A percentile compares a stretch with the other conserved stretches of the same genome.
Evolutionary conservation across 2,888 invertebrate species (phyloP).

Genomic region (Branchellion lobata): DNA sequence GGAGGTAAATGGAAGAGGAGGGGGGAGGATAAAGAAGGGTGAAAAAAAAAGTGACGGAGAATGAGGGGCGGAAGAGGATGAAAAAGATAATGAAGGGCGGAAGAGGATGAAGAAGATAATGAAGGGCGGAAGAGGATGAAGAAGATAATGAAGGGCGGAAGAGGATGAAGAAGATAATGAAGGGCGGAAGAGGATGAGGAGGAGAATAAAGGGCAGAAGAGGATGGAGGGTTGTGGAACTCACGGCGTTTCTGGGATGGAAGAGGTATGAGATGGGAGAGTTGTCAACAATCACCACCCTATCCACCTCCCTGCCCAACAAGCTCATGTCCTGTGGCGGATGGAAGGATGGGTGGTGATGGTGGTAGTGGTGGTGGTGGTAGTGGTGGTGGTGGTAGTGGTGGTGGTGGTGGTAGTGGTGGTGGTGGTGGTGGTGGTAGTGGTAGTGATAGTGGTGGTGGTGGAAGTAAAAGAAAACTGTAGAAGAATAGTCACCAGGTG

Average conservation of each 20-base stretch:
- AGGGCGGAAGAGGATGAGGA: background rate
- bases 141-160: background rate
- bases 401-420: background rate
- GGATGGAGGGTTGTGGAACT: background rate
- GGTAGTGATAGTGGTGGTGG: too few species aligned
- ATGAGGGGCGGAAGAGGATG: background rate
- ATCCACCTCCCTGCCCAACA: conserved; percentile 90
- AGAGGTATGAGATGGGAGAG: conserved; percentile 98
- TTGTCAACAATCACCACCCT: conserved; percentile 98
- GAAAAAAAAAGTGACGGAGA: background rate
- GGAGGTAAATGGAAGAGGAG: background rate
- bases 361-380: too few species aligned
- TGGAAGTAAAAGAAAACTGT: too few species aligned
- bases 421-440: too few species aligned
- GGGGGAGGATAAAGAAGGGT: background rate
- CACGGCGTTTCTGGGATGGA: conserved; percentile 99
- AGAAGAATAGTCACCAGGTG: too few species aligned
- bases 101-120: background rate
- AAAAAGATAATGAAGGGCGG: background rate
- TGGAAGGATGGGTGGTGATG: conserved; percentile 51
- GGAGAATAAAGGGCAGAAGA: background rate
- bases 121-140: background rate
- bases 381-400: too few species aligned
- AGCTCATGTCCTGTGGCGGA: conserved; percentile 79
- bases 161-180: background rate